phyloP scores from a whole-genome alignment of 2,797 vertebrate species.

The Argyrosomus regius region DNA sequence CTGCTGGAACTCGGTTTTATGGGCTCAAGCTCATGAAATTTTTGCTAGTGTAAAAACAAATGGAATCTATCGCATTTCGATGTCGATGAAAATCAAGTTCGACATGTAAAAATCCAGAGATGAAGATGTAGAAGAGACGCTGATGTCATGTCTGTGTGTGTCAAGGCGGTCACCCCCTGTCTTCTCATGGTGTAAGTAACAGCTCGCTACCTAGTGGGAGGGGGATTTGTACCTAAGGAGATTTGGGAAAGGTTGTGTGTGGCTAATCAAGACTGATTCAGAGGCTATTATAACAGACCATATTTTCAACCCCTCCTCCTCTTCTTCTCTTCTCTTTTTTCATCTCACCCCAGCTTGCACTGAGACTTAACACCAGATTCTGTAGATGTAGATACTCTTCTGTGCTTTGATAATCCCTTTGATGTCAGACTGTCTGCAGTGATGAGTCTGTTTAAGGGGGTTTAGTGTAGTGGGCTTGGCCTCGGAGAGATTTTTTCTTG shows the following conservation, averaged over 20 bases:
- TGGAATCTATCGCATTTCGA: slow-evolving; percentile 1
- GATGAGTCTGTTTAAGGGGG: slow-evolving; percentile 80
- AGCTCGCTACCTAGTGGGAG: slow-evolving; percentile 73
- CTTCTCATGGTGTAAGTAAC: slow-evolving; percentile 79
- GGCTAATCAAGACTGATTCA: slow-evolving; percentile 80
- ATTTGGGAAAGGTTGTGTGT: slow-evolving; percentile 78
- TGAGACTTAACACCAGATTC: slow-evolving; percentile 63
- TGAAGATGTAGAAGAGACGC: slow-evolving; percentile 5
- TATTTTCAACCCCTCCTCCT: slow-evolving; percentile 61
- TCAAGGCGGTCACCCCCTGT: slow-evolving; percentile 63
- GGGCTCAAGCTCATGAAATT: not conserved
- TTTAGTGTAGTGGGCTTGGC: slow-evolving; percentile 74
- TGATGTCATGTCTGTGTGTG: slow-evolving; percentile 30
- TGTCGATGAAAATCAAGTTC: slow-evolving; percentile 5
- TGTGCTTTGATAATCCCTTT: slow-evolving; percentile 77
- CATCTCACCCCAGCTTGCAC: slow-evolving; percentile 56
- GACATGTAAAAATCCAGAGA: slow-evolving; percentile 7
- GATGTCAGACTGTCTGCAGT: slow-evolving; percentile 73
- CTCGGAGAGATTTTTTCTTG: slow-evolving; percentile 57
- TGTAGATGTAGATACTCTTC: slow-evolving; percentile 57
- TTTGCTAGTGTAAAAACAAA: slow-evolving; percentile 10
- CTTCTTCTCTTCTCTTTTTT: slow-evolving; percentile 48
- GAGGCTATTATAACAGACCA: slow-evolving; percentile 71
- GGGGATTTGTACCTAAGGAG: slow-evolving; percentile 78
- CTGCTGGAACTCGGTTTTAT: slow-evolving; percentile 38